Conservation (phyloP, 2,797 vertebrate genomes). For the Serranus cabrilla region DNA sequence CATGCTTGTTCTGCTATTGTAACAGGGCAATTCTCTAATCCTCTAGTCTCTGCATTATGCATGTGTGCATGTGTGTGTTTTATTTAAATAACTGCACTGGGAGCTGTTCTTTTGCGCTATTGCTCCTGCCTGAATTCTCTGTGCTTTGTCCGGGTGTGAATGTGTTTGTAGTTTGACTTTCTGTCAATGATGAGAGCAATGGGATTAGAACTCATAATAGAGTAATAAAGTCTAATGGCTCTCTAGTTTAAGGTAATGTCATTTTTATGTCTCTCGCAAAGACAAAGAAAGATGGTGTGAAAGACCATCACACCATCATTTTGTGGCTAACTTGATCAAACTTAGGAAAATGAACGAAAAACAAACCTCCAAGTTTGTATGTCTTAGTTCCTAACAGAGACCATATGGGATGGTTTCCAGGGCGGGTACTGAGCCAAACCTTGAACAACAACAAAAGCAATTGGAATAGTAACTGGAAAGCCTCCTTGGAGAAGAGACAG, state of each 20-base stretch:
- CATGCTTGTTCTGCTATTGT: slow-evolving; percentile 4
- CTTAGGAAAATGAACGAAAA: neutral
- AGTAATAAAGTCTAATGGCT: slow-evolving; percentile 67
- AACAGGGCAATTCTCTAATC: neutral
- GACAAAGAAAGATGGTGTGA: slow-evolving; percentile 30
- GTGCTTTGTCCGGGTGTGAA: slow-evolving; percentile 8
- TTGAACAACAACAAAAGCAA: neutral
- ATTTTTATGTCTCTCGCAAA: slow-evolving; percentile 57
- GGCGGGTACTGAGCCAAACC: neutral
- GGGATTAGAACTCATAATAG: slow-evolving; percentile 68
- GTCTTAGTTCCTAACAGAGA: neutral
- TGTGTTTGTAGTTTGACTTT: slow-evolving; percentile 53
- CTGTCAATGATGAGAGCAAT: slow-evolving; percentile 42
- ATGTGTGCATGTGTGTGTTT: slow-evolving; percentile 7
- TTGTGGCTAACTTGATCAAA: slow-evolving; percentile 1
- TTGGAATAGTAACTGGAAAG: neutral
- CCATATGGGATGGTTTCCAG: neutral
- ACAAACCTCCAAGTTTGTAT: neutral
- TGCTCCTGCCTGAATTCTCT: slow-evolving; percentile 25
- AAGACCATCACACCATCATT: slow-evolving; percentile 26
- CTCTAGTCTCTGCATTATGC: neutral
- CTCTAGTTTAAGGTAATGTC: slow-evolving; percentile 59
- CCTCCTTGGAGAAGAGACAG: neutral
- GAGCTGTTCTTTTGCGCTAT: slow-evolving; percentile 29
- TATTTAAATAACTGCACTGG: slow-evolving; percentile 31